Conservation (phyloP, 1,140 invertebrate genomes). For the Sycophaga agraensis region DNA sequence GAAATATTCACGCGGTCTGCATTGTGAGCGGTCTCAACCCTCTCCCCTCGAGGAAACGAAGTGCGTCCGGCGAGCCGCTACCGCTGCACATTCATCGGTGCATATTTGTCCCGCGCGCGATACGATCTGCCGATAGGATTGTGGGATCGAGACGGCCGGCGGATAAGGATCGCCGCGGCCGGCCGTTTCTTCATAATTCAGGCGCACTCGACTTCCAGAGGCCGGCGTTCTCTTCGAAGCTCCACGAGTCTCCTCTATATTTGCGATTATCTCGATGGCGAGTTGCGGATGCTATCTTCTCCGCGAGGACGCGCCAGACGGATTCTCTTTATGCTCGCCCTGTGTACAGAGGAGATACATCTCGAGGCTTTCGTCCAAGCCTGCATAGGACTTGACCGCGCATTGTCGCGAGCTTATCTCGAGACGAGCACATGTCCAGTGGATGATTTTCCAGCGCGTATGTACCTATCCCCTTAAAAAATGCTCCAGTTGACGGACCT, state of each 20-base stretch:
- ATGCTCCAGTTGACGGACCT: no score
- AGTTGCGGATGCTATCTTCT: no score
- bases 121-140: slow-evolving; percentile 26
- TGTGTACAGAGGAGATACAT: no score
- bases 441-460: no score
- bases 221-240: not conserved
- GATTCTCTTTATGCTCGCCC: no score
- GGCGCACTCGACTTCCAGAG: slow-evolving; percentile 1
- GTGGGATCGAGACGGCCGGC: not conserved
- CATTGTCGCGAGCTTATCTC: no score
- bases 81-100: not conserved
- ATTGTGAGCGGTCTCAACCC: not conserved
- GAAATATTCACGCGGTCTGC: no score
- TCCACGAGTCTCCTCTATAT: not conserved
- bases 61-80: not conserved
- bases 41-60: slow-evolving; percentile 9
- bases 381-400: no score
- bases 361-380: no score
- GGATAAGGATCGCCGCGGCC: slow-evolving; percentile 11
- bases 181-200: slow-evolving; percentile 20
- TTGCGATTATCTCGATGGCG: not conserved
- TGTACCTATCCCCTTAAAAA: no score
- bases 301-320: no score
- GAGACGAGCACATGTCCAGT: no score
- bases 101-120: slow-evolving; percentile 13